Evolutionary conservation across 2,888 invertebrate species (phyloP).

Genomic region (Gisinianus flammeolus): DNA sequence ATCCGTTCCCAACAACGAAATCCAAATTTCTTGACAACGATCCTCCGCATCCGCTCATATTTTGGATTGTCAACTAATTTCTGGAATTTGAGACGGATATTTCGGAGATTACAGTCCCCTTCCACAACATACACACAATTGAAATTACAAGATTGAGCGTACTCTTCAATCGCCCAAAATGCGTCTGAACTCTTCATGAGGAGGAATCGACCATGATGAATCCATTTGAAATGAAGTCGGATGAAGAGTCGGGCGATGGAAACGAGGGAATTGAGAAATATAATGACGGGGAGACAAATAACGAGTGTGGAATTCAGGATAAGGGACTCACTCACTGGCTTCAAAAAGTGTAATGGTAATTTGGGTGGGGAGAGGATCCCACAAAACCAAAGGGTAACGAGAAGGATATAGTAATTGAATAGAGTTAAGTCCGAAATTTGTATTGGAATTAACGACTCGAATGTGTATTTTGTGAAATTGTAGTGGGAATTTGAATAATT

Average conservation of each 20-base stretch:
- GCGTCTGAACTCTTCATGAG: constrained; percentile 44
- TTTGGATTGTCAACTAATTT: constrained; percentile 36
- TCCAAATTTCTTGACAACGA: constrained; percentile 48
- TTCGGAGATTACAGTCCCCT: constrained; percentile 50
- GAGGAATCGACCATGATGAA: background rate
- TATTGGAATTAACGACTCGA: background rate
- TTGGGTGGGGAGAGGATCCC: background rate
- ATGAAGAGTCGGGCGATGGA: background rate
- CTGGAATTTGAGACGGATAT: constrained; percentile 45
- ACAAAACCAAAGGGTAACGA: background rate
- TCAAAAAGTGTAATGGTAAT: background rate
- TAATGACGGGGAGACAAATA: constrained; percentile 24
- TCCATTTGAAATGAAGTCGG: constrained; percentile 19
- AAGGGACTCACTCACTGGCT: constrained; percentile 1
- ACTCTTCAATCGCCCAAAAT: constrained; percentile 49
- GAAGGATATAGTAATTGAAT: background rate
- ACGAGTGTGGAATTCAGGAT: constrained; percentile 21
- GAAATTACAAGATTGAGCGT: constrained; percentile 52
- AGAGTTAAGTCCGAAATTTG: background rate
- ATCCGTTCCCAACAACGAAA: constrained; percentile 52
- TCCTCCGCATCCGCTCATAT: constrained; percentile 50
- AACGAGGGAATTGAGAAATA: constrained; percentile 1
- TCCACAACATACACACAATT: constrained; percentile 53
- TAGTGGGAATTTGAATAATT: background rate
- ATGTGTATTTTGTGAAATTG: background rate